A percentile compares a stretch with the other conserved stretches of the same genome.
Evolutionary conservation across 2,888 invertebrate genomes (phyloP).

Genomic region (Drosophila prolongata): DNA sequence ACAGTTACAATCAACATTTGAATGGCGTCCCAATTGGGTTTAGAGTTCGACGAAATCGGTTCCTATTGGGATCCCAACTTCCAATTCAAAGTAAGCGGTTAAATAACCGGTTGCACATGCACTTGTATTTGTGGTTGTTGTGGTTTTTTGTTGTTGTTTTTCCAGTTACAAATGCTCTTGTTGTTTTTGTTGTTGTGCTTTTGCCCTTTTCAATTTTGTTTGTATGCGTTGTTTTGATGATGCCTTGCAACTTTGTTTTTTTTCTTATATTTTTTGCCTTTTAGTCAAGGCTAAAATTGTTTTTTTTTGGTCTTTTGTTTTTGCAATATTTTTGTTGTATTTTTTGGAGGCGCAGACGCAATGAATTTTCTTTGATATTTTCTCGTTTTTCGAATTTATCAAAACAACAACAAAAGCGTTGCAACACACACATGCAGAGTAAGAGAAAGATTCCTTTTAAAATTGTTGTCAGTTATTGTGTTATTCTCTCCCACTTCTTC

Average conservation of each 20-base stretch:
- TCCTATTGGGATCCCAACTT: not conserved
- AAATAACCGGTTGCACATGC: conserved; percentile 51
- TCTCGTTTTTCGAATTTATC: conserved; percentile 23
- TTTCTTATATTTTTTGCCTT: conserved; percentile 34
- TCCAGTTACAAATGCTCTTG: conserved; percentile 4
- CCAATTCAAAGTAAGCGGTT: conserved; percentile 1
- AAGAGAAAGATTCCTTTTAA: conserved; percentile 23
- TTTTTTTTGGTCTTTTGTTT: conserved; percentile 12
- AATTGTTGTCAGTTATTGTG: conserved; percentile 37
- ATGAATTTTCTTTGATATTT: conserved; percentile 63
- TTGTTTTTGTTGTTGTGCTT: conserved; percentile 14
- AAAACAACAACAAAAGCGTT: conserved; percentile 29
- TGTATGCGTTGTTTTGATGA: conserved; percentile 30
- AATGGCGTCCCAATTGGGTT: too few species aligned
- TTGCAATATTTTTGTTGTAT: conserved; percentile 36
- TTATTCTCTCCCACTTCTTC: not conserved
- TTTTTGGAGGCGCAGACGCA: conserved; percentile 69
- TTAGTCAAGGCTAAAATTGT: conserved; percentile 62
- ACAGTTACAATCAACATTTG: too few species aligned
- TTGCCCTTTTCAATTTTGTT: conserved; percentile 37
- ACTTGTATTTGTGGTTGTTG: conserved; percentile 50
- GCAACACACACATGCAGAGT: conserved; percentile 37
- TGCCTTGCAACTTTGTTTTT: conserved; percentile 30
- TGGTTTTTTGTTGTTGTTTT: conserved; percentile 12
- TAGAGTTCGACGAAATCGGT: too few species aligned